Conservation (phyloP, 2,797 vertebrate genomes). For the Xiphorhynchus erythropygius region DNA sequence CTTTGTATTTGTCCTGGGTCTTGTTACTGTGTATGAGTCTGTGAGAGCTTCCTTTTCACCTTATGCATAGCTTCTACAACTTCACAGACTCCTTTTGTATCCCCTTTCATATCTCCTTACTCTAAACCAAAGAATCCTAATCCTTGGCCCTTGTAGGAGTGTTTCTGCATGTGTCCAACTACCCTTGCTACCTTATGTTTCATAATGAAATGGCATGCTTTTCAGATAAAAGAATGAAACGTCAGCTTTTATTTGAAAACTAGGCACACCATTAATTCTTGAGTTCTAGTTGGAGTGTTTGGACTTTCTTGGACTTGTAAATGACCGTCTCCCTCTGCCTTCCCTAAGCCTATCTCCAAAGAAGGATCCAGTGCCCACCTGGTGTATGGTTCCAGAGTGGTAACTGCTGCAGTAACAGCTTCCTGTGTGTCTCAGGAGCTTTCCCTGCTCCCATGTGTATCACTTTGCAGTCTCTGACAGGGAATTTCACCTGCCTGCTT, state of each 20-base stretch:
- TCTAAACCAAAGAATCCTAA: background rate
- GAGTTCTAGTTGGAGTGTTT: background rate
- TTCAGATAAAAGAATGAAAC: background rate
- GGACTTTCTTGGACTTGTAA: background rate
- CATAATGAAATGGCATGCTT: background rate
- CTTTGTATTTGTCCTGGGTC: background rate
- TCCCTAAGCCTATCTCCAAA: background rate
- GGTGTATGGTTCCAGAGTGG: background rate
- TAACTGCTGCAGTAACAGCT: background rate
- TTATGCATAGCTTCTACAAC: background rate
- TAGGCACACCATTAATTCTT: background rate
- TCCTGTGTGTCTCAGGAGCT: background rate
- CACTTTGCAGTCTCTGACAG: background rate
- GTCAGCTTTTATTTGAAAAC: background rate
- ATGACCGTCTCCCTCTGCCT: background rate
- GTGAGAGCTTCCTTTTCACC: background rate
- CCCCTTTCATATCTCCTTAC: background rate
- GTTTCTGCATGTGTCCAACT: background rate
- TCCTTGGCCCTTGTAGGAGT: background rate
- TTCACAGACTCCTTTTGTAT: background rate
- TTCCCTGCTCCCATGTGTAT: background rate
- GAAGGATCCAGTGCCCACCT: background rate
- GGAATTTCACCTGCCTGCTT: background rate
- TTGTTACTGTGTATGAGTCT: background rate
- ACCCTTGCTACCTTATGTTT: background rate